Evolutionary conservation across 2,797 vertebrate species (phyloP), one percentile per base, ranked within the genome.

Genomic region (Cyclura pinguis): DNA sequence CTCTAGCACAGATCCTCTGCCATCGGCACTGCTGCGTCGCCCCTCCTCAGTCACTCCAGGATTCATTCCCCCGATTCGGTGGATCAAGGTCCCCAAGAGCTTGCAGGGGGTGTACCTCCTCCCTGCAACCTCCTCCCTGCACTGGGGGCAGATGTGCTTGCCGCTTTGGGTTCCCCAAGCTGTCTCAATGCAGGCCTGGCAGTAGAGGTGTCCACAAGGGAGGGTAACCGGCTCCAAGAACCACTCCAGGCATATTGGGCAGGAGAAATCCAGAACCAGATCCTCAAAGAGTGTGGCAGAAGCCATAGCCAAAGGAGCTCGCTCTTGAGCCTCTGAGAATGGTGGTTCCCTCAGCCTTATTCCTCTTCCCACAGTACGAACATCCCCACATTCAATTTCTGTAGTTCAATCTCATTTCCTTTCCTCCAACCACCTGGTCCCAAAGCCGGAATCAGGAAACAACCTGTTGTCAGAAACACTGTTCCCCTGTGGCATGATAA

Each of bases 161-260:
- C 29, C 18, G 29, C 57, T 29, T 2, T 6, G 55, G 6, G 14
- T 3, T 35, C 72, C 32, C 88, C 88, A 89, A 1, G 42, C 55
- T 3, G 12, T 27, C 81, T 89, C 81, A 24, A 84, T 77, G 72
- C 81, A 89, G 32, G 81, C 73, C 5, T 52, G 88, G 29, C 88
- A 89, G 88, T 89, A 89, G 47, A 89, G 88, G 55, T 89, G 88
- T 27, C 88, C 88, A 5, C 88, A 89, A 9, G 81, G 88, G 27
- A 89, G 81, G 57, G 73, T 14, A 18, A 89, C 88, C 0, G 81
- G 81, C 7, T 89, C 88, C 81, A 20, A 52, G 13, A 89, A 84
- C 55, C 81, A 89, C n/a, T 89, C 81, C 72, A 89, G 57, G 72
- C 88, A 89, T 27, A 89, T n/a, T 0, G 81, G 38, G 32, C 88